These are phyloP conservation scores for Chymomyza procnemis DNA, from an alignment of 2,888 invertebrate genomes.

Conservation along the genomic window DNA sequence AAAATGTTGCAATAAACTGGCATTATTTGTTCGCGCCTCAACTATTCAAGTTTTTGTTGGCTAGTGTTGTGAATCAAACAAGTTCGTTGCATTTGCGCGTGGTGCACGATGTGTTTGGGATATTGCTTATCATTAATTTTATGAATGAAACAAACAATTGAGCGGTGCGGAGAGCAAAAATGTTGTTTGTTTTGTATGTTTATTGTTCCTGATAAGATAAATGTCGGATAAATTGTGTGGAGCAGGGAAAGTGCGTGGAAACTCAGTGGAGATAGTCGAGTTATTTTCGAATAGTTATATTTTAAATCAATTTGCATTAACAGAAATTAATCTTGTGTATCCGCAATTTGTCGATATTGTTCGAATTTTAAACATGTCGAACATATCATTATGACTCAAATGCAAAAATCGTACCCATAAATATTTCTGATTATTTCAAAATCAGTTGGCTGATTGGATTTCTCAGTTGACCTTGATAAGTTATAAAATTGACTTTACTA, in stretches of 20 bases:
- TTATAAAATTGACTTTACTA: not conserved
- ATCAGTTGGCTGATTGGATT: not conserved
- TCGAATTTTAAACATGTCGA: too few relatives aligned
- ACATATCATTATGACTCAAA: too few relatives aligned
- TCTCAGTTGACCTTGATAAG: not conserved
- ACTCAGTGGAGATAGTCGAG: not conserved
- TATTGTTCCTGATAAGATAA: slow-evolving; percentile 9
- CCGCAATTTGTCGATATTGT: too few relatives aligned
- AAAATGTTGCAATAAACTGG: too few relatives aligned
- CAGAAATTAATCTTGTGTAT: too few relatives aligned
- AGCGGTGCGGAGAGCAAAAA: not conserved
- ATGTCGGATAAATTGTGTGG: not conserved
- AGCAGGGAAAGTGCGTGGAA: not conserved
- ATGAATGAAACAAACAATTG: slow-evolving; percentile 50
- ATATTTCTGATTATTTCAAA: not conserved
- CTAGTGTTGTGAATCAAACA: slow-evolving; percentile 7
- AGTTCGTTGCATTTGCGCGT: slow-evolving; percentile 19
- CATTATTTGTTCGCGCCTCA: too few relatives aligned
- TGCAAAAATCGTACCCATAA: too few relatives aligned
- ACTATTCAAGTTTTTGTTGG: not conserved
- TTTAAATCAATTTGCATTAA: too few relatives aligned
- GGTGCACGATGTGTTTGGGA: slow-evolving; percentile 13
- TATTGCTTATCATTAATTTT: slow-evolving; percentile 41
- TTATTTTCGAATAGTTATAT: not conserved
- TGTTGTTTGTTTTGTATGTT: slow-evolving; percentile 1